Evolutionary conservation across 1,140 invertebrate genomes (phyloP).

Genomic region (Cheumatopsyche charites): DNA sequence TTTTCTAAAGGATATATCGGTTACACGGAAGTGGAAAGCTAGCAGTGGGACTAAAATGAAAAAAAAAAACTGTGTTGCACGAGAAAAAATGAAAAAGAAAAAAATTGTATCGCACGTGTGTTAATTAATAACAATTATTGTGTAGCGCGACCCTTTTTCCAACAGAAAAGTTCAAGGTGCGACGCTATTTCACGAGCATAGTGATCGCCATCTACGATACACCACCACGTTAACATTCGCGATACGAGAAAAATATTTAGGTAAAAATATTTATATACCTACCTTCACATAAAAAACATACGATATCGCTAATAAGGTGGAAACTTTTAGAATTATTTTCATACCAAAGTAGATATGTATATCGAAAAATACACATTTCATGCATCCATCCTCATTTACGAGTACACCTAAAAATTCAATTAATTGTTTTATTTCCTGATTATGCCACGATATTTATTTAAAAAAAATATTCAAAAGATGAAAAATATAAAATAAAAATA

Average conservation of each 20-base stretch:
- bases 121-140: conserved; percentile 27
- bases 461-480: no score
- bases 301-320: neutral
- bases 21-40: conserved; percentile 2
- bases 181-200: neutral
- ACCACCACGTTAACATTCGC: neutral
- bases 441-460: no score
- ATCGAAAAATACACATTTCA: no score
- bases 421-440: no score
- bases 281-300: neutral
- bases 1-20: conserved; percentile 11
- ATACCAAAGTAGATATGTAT: no score
- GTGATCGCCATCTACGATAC: neutral
- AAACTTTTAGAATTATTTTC: no score
- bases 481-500: no score
- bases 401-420: no score
- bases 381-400: no score
- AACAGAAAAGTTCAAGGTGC: neutral
- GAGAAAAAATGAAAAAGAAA: neutral
- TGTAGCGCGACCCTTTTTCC: conserved; percentile 3
- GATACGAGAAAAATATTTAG: neutral
- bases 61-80: neutral
- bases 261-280: neutral
- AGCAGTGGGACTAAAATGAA: neutral
- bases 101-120: conserved; percentile 15